phyloP scores from a whole-genome alignment of 1,140 invertebrate genomes.

The Hylaeus anthracinus region DNA sequence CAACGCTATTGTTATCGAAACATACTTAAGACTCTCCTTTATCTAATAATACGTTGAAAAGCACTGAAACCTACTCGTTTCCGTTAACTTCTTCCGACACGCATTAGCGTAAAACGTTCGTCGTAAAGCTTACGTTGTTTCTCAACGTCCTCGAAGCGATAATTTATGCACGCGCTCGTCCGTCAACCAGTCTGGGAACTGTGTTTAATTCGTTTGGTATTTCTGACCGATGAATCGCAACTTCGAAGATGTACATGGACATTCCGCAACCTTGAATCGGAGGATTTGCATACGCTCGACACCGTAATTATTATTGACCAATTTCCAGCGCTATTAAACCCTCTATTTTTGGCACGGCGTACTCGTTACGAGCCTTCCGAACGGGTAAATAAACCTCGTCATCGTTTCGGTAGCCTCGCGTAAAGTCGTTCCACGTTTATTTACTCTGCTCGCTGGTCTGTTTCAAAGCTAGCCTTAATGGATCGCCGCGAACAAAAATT shows the following conservation, averaged over 20 bases:
- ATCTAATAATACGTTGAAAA: too few relatives aligned
- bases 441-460: neutral
- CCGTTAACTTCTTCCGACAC: neutral
- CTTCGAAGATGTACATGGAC: neutral
- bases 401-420: neutral
- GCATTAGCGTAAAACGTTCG: neutral
- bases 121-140: neutral
- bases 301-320: conserved; percentile 1
- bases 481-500: neutral
- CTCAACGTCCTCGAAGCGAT: neutral
- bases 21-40: neutral
- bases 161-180: neutral
- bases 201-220: neutral
- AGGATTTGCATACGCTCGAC: neutral
- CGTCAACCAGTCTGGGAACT: neutral
- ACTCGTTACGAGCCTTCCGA: neutral
- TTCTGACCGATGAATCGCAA: neutral
- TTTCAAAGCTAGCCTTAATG: neutral
- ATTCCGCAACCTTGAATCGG: neutral
- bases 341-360: neutral
- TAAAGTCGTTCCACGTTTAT: neutral
- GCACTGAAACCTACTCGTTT: too few relatives aligned
- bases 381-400: neutral
- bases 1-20: conserved; percentile 37
- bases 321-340: conserved; percentile 1